Evolutionary conservation across 2,888 invertebrate species (phyloP).

Genomic region (Pocota personata): DNA sequence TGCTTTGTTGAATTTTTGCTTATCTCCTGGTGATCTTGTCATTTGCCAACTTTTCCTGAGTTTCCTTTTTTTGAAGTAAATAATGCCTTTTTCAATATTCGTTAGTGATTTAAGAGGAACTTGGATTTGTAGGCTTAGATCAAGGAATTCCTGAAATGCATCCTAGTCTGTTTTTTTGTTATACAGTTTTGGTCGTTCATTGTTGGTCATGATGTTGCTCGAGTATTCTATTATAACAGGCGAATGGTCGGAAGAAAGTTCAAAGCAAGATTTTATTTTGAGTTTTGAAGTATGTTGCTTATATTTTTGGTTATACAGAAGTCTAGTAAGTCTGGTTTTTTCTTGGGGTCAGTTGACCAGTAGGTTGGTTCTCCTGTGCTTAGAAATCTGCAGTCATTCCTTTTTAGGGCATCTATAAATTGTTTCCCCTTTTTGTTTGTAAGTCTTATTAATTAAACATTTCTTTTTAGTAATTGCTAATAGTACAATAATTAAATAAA

Average conservation of each 20-base stretch:
- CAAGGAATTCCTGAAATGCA: background rate
- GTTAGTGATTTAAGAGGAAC: background rate
- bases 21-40: too few species aligned
- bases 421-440: too few species aligned
- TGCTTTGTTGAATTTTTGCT: background rate
- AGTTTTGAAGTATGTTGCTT: background rate
- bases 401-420: too few species aligned
- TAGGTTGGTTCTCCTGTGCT: background rate
- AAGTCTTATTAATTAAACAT: too few species aligned
- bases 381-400: too few species aligned
- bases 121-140: background rate
- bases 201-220: background rate
- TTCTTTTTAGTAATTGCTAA: too few species aligned
- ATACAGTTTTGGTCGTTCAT: background rate
- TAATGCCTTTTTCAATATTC: background rate
- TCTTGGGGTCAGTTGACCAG: background rate
- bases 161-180: background rate
- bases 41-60: too few species aligned
- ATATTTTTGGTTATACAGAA: slow-evolving; percentile 11
- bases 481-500: too few species aligned
- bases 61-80: background rate
- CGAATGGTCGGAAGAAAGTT: too few species aligned
- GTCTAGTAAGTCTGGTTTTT: slow-evolving; percentile 10
- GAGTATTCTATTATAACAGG: background rate
- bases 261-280: slow-evolving; percentile 1